Evolutionary conservation across 1,140 invertebrate genomes (phyloP), one percentile per base, ranked within the genome.

Genomic region (Drosophila nebulosa): DNA sequence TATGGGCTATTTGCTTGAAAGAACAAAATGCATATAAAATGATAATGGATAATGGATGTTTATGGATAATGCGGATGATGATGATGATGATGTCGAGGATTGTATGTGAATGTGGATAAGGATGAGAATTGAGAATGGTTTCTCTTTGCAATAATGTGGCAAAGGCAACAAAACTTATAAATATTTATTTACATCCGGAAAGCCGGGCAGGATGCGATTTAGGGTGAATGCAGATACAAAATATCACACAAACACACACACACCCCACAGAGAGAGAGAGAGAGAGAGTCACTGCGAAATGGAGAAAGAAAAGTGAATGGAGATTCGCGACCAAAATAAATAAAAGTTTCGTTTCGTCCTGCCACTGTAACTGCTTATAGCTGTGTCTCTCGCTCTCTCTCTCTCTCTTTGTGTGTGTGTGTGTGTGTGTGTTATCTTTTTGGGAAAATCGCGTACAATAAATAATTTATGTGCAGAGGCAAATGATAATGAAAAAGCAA

Each of bases 401-500:
- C 1, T 10, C 21, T 36, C 6, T 59, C 4, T 14, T 1, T 12
- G 14, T 10, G 7, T 16, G 7, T 14, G 9, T 18, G 3, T 12
- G 14, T 32, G 14, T 70, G 50, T 14, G 36, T n/a, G 24, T 72
- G 76, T 85, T 85, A 86, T 85, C 83, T 85, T 85, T 85, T 85
- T 85, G 84, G 83, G 81, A 78, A 85, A 85, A 85, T 85, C 80
- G 80, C 80, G 39, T 85, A 80, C 81, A 85, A 85, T 85, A 85
- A 85, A 85, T 85, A 86, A 85, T 85, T 85, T 85, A 85, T 85
- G 81, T 85, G 80, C 78, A 78, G 78, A 58, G 72, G 80, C 81
- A 85, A 85, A 86, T 85, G 80, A 85, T 85, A 85, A 85, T 85
- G 80, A 85, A 85, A 85, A 85, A 80, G 70, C 80, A 83, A 85